Base-by-base conservation (phyloP, 2,888 invertebrate species). In the Dynastes maya region DNA sequence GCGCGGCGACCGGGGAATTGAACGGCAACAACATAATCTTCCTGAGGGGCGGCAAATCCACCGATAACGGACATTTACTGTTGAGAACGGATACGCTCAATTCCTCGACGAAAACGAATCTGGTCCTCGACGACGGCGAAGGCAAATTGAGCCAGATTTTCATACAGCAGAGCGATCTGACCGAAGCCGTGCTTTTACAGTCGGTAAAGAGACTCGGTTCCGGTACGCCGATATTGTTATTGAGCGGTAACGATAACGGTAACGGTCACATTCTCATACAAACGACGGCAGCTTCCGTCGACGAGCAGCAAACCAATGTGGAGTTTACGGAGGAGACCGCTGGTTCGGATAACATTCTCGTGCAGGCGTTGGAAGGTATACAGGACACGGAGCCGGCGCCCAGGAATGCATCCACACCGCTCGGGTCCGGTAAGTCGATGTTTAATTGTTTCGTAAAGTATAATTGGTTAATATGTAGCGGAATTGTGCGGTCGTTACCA, bases 141-240 rank as follows among this genome's bases (percentile, higher is more conserved):
- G 84, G 85, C 6, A 87, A 88, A 78, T 78, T 83, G 63, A 86
- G 88, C 9, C 88, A 88, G 82, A 86, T 89, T 77, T 84, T 88
- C 78, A 85, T 88, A 76, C 88, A 88, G 80, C 88, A 88, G 82
- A 86, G 86, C 81, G 86, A 85, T 81, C 82, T 88, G 40, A 85
- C 85, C 76, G 87, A 88, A 77, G 87, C 87, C 8, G 86, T 89
- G 5, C 83, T 88, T 58, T 83, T 89, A 78, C 89, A 89, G 79
- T 87, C 88, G 78, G 87, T 88, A 55, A 88, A 88, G 82, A 83
- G 88, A 76, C 83, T 88, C 78, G 86, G 84, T 76, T 85, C 82
- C 78, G 87, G 86, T 49, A 86, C 87, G 58, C 88, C 88, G 70
- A 88, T 89, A 77, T 85, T 89, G 51, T 82, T 89, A 76, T 83